These are phyloP conservation scores for Phalanger gymnotis DNA, from an alignment of 2,797 vertebrate species.

Conservation along the genomic window DNA sequence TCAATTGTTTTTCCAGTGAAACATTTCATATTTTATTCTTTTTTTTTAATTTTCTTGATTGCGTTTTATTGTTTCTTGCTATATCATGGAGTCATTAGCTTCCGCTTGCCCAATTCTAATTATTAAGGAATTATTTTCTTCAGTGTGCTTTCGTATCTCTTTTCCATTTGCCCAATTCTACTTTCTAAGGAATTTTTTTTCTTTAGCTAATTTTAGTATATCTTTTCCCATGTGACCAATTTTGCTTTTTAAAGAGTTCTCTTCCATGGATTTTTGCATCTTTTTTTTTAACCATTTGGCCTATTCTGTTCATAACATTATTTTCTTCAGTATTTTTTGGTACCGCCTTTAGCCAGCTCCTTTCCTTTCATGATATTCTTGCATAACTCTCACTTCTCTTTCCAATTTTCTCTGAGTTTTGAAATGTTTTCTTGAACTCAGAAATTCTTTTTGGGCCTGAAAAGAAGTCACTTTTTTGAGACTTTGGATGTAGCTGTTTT, in stretches of 20 bases:
- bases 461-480: not conserved
- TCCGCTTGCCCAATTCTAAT: not conserved
- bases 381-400: not conserved
- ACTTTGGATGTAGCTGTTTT: not conserved
- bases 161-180: not conserved
- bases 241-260: not conserved
- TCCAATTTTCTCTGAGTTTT: not conserved
- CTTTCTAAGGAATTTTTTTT: not conserved
- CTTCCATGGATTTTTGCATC: not conserved
- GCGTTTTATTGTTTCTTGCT: not conserved
- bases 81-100: not conserved
- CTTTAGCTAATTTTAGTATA: not conserved
- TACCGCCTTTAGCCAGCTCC: not conserved
- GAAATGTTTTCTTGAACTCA: not conserved
- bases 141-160: not conserved
- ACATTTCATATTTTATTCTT: not conserved
- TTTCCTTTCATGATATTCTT: not conserved
- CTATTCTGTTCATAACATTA: not conserved
- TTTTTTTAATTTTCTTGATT: not conserved
- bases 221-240: no score
- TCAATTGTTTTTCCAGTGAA: not conserved
- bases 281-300: no score
- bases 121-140: not conserved
- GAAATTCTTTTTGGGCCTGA: not conserved
- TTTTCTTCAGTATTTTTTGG: not conserved